These are phyloP conservation scores for Ranitomeya imitator DNA, from an alignment of 2,113 vertebrate species.

Conservation along the genomic window DNA sequence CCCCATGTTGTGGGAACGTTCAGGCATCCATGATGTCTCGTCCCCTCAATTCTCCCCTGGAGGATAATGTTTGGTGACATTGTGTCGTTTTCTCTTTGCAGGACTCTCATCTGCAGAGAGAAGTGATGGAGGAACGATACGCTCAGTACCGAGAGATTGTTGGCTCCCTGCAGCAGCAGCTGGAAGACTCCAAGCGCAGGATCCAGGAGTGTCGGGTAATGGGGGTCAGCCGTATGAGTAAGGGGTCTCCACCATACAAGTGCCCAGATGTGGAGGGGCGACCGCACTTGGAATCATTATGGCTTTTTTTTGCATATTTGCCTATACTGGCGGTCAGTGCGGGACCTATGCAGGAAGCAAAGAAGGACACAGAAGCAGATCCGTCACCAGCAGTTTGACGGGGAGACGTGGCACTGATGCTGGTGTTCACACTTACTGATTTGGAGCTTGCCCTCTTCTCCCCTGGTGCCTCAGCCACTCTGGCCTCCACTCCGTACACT, in stretches of 20 bases:
- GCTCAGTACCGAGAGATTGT: constrained; percentile 80
- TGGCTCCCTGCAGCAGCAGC: constrained; percentile 78
- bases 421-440: background rate
- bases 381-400: background rate
- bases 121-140: constrained; percentile 77
- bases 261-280: too few species aligned
- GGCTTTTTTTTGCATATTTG: too few species aligned
- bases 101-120: constrained; percentile 76
- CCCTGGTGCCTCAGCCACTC: background rate
- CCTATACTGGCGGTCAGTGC: too few species aligned
- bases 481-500: background rate
- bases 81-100: constrained; percentile 62
- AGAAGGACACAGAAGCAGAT: background rate
- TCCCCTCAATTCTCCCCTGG: too few species aligned
- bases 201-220: constrained; percentile 77
- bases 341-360: background rate
- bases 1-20: too few species aligned
- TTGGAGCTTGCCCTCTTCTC: background rate
- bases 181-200: constrained; percentile 78
- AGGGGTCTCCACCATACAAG: too few species aligned
- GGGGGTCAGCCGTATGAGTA: too few species aligned
- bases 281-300: too few species aligned
- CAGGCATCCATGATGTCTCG: too few species aligned
- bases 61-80: background rate
- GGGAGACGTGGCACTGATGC: background rate